Conservation (phyloP, 2,888 invertebrate genomes). For the Hirtodrosophila cameraria region DNA sequence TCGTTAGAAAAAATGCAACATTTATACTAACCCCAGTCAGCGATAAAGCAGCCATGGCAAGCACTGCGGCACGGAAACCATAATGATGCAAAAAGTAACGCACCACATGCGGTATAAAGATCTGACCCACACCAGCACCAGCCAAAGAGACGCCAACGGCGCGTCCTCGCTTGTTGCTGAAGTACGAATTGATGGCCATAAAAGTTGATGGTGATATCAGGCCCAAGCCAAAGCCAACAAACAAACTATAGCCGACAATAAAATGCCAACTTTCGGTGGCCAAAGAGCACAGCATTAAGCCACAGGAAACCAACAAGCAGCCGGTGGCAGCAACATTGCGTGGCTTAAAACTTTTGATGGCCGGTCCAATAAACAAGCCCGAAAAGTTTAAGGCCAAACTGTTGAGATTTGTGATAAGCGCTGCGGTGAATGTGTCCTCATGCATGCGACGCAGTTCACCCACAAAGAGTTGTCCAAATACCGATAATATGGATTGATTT, state of each 20-base stretch:
- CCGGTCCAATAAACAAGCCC: slow-evolving; percentile 89
- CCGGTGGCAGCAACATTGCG: slow-evolving; percentile 86
- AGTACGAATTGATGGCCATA: slow-evolving; percentile 89
- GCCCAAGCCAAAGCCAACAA: slow-evolving; percentile 87
- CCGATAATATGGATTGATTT: slow-evolving; percentile 89
- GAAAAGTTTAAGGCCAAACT: slow-evolving; percentile 83
- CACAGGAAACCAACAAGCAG: slow-evolving; percentile 85
- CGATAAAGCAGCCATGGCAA: slow-evolving; percentile 87
- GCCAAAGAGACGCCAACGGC: slow-evolving; percentile 91
- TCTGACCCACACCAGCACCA: slow-evolving; percentile 90
- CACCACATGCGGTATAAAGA: slow-evolving; percentile 90
- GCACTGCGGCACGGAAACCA: slow-evolving; percentile 87
- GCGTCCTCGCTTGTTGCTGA: slow-evolving; percentile 87
- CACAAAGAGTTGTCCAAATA: slow-evolving; percentile 89
- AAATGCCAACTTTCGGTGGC: slow-evolving; percentile 85
- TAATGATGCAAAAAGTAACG: slow-evolving; percentile 87
- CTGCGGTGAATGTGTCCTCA: slow-evolving; percentile 88
- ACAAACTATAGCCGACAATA: slow-evolving; percentile 85
- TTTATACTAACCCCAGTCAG: slow-evolving; percentile 87
- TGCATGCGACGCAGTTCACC: slow-evolving; percentile 87
- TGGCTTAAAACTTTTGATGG: slow-evolving; percentile 86
- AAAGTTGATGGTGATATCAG: slow-evolving; percentile 89
- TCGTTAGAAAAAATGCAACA: background rate
- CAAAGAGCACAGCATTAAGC: slow-evolving; percentile 85
- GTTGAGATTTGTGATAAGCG: slow-evolving; percentile 88